A percentile compares a stretch with the other conserved stretches of the same genome.
These are phyloP conservation scores for Marasmarcha lunaedactyla DNA, from an alignment of 2,888 invertebrate genomes.

Conservation along the genomic window DNA sequence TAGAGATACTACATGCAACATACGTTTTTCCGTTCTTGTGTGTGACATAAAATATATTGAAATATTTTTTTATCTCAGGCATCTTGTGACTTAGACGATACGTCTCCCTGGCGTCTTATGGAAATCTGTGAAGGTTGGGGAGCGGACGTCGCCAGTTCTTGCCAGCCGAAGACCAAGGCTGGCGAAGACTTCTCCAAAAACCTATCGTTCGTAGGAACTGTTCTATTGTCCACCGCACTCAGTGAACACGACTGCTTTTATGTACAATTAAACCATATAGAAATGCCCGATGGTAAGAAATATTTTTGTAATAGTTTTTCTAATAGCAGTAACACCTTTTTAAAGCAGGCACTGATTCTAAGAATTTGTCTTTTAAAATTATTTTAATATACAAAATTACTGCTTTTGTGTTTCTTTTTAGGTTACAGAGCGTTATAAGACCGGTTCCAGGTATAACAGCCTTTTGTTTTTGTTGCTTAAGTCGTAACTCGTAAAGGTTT, in stretches of 20 bases:
- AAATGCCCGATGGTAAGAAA: constrained; percentile 39
- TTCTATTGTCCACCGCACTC: constrained; percentile 27
- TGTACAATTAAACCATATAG: constrained; percentile 40
- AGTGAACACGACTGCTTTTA: constrained; percentile 39
- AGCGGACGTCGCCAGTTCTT: constrained; percentile 38
- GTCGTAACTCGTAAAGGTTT: no score
- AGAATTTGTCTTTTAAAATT: no score
- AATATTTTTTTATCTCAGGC: no score
- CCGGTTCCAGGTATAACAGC: not conserved
- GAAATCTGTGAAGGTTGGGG: constrained; percentile 55
- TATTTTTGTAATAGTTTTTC: no score
- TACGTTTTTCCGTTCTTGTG: no score
- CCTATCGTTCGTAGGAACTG: constrained; percentile 39
- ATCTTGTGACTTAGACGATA: constrained; percentile 34
- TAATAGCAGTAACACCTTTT: no score
- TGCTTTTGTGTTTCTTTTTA: no score
- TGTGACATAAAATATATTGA: no score
- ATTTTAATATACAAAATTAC: no score
- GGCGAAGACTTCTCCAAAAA: constrained; percentile 33
- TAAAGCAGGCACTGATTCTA: no score
- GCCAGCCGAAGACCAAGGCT: constrained; percentile 31
- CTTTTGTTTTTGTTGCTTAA: no score
- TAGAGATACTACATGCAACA: no score
- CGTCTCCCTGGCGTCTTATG: constrained; percentile 43
- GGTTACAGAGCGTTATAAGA: not conserved